Base-by-base conservation (phyloP, 2,113 vertebrate species). In the Tetraodon nigroviridis region DNA sequence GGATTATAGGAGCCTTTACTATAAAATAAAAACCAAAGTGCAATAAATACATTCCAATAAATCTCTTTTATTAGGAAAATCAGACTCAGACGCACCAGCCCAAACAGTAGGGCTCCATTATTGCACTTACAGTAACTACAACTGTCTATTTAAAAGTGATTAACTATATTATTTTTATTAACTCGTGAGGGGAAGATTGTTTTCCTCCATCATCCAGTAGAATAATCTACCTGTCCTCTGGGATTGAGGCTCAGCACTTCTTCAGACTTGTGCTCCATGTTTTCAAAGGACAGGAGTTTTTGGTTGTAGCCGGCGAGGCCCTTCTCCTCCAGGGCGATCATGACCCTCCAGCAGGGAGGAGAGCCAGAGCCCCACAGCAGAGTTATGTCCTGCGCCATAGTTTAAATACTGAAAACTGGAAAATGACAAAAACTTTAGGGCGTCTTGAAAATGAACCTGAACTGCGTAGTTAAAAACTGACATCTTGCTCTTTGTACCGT, bases 291-390 rank as follows among this genome's bases (percentile, higher is more conserved):
- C 7, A 92, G 64, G 55, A 83, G 76, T 55, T 89, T 91, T 0
- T 81, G 58, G 7, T 85, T 63, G 73, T 88, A 90, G 0, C 87
- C 88, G 29, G 85, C 83, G 61, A 92, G 78, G 2, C 74, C 50
- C 66, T 92, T 92, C 83, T 92, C 90, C 66, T 91, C 87, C 69
- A 92, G 81, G 1, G 78, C 80, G 37, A 92, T 89, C 89, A 86
- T 85, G 17, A 89, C 60, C 51, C 89, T 84, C 90, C 90, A 92
- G 55, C 90, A 92, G 3, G 90, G 89, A 4, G 84, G 76, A 16
- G 89, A 90, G 8, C 89, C 90, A 2, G 84, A 67, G 51, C 78
- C 79, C 90, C 90, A 92, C 48, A 79, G 79, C 29, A 92, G 80
- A 55, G 73, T 73, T 46, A 90, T 90, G 16, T 83, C 64, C 58